Base-by-base conservation (phyloP, 2,888 invertebrate genomes). In the Aphidoletes aphidimyza region DNA sequence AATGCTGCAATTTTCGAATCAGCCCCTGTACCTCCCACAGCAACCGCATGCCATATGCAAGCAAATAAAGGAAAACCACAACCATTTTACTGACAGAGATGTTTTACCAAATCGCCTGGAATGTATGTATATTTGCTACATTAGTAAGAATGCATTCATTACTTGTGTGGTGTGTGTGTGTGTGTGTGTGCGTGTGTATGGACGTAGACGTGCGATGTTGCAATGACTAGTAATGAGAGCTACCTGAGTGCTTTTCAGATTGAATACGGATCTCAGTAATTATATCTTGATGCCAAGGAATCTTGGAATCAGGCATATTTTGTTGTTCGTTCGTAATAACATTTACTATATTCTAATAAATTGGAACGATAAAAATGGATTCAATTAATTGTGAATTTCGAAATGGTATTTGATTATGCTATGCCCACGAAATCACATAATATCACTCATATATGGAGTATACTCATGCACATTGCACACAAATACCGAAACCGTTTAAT, bases 321-420 rank as follows among this genome's bases (percentile, higher is more conserved):
- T 42, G 42, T 14, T 42, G 8, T 42, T 69, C 34, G 26, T 69
- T 69, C 30, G n/a, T 34, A 69, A 69, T 69, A 69, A 69, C 30
- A 69, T 69, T 69, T 11, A 22, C n/a, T 54, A 14, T n/a, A 54
- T 54, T 30, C 69, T 11, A 26, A 69, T 34, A 30, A 69, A 69
- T 69, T 69, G 26, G n/a, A n/a, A 69, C 14, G 30, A 69, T 69
- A 69, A 69, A 69, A 69, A 69, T 26, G 34, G 17, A 69, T 69
- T 69, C 69, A 69, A 69, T 69, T 69, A 69, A 30, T 30, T n/a
- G n/a, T 14, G 30, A 69, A 69, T 69, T 69, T 30, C n/a, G 26
- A 26, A 30, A 6, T 0, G 14, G 69, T 30, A 69, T 11, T n/a
- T 69, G 69, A 69, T 54, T 54, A n/a, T n/a, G n/a, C n/a, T 47